These are phyloP conservation scores for Tenebrio molitor DNA, from an alignment of 1,140 invertebrate genomes.

Conservation along the genomic window DNA sequence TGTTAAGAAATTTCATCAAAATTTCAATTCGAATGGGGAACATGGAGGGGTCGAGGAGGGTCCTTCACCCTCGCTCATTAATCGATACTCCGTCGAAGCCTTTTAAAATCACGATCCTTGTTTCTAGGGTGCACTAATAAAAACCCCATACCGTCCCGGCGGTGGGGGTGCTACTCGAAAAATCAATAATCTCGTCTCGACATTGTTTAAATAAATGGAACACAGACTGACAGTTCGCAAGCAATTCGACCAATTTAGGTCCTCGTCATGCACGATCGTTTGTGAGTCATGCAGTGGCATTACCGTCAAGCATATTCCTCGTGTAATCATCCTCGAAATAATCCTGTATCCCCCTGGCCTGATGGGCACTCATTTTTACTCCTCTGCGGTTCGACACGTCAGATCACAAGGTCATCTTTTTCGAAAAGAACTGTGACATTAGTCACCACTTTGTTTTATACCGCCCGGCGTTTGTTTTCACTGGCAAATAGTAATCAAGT, in stretches of 20 bases:
- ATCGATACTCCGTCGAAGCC: neutral
- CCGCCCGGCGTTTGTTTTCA: constrained; percentile 17
- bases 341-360: constrained; percentile 40
- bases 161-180: neutral
- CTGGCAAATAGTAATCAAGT: constrained; percentile 11
- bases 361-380: constrained; percentile 48
- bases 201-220: too few relatives aligned
- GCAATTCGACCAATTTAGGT: constrained; percentile 15
- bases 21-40: too few relatives aligned
- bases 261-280: neutral
- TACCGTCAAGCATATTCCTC: constrained; percentile 53
- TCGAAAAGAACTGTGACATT: neutral
- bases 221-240: too few relatives aligned
- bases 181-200: neutral
- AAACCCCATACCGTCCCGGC: neutral
- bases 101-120: neutral
- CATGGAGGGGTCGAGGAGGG: too few relatives aligned
- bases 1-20: too few relatives aligned
- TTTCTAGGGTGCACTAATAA: neutral
- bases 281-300: constrained; percentile 18
- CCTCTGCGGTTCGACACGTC: neutral
- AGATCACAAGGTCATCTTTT: neutral
- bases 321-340: constrained; percentile 51
- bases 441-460: neutral
- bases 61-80: neutral